These are phyloP conservation scores for Melanchra persicariae DNA, from an alignment of 2,888 invertebrate species.

Conservation along the genomic window DNA sequence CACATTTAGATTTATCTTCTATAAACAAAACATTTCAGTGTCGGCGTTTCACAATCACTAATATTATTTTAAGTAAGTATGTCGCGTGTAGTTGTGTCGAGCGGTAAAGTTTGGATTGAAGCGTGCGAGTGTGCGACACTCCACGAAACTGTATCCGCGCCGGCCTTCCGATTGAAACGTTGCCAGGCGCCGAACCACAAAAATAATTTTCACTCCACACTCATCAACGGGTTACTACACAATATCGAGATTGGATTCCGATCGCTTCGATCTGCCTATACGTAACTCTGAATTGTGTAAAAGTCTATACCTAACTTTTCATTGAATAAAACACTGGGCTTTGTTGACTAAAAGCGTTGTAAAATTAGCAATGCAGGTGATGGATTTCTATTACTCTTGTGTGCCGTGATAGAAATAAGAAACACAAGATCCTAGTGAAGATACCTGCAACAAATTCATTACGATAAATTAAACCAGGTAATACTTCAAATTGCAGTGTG, in stretches of 20 bases:
- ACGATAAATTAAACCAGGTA: slow-evolving; percentile 10
- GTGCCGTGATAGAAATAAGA: not conserved
- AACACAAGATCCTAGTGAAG: not conserved
- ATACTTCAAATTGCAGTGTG: slow-evolving; percentile 50
- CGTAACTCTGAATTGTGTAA: slow-evolving; percentile 14
- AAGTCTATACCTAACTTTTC: not conserved
- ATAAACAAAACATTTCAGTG: slow-evolving; percentile 66
- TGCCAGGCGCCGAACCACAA: slow-evolving; percentile 86
- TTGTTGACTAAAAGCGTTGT: not conserved
- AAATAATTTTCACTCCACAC: slow-evolving; percentile 86
- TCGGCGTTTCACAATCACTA: slow-evolving; percentile 75
- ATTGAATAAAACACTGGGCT: not conserved
- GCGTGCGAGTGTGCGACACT: slow-evolving; percentile 73
- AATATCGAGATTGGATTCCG: slow-evolving; percentile 72
- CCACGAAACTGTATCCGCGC: slow-evolving; percentile 72
- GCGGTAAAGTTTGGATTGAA: slow-evolving; percentile 74
- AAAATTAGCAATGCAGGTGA: not conserved
- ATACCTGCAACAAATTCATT: not conserved
- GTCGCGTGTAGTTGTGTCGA: slow-evolving; percentile 69
- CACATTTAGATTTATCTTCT: slow-evolving; percentile 60
- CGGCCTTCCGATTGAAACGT: slow-evolving; percentile 80
- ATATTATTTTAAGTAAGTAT: slow-evolving; percentile 79
- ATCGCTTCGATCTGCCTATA: slow-evolving; percentile 48
- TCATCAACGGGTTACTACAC: slow-evolving; percentile 74
- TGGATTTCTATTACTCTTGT: not conserved